Evolutionary conservation across 1,140 invertebrate genomes (phyloP).

Genomic region (Daktulosphaira vitifoliae): DNA sequence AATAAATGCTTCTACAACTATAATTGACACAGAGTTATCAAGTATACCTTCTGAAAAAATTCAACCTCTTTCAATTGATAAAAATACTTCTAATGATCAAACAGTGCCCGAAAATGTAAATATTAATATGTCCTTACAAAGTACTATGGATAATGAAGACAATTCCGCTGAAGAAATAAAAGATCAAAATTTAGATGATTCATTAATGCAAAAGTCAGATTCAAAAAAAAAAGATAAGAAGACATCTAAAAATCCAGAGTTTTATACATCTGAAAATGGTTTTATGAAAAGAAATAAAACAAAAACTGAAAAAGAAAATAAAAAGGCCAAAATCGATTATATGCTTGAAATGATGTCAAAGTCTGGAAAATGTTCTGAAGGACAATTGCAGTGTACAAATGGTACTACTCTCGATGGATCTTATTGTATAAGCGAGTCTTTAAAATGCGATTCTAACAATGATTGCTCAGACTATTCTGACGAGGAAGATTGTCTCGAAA

Average conservation of each 20-base stretch:
- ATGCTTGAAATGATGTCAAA: neutral
- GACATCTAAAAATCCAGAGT: constrained; percentile 29
- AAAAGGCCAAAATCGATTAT: constrained; percentile 13
- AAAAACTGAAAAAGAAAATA: constrained; percentile 12
- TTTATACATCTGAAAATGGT: constrained; percentile 6
- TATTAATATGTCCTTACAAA: neutral
- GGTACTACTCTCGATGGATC: constrained; percentile 48
- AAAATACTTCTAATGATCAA: constrained; percentile 1
- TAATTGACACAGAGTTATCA: neutral
- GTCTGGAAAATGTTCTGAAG: constrained; percentile 40
- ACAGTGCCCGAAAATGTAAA: neutral
- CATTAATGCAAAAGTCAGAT: constrained; percentile 34
- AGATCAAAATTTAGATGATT: constrained; percentile 8
- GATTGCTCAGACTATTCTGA: constrained; percentile 58
- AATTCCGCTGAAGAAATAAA: neutral
- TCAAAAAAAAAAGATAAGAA: constrained; percentile 37
- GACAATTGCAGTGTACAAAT: constrained; percentile 54
- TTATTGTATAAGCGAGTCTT: constrained; percentile 49
- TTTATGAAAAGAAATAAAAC: constrained; percentile 23
- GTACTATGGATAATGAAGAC: neutral
- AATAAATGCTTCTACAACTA: neutral
- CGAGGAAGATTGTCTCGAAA: constrained; percentile 51
- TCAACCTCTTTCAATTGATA: neutral
- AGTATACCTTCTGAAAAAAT: neutral
- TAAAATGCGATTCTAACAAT: constrained; percentile 53